These are phyloP conservation scores for Acromyrmex charruanus DNA, from an alignment of 1,140 invertebrate genomes.

Conservation along the genomic window DNA sequence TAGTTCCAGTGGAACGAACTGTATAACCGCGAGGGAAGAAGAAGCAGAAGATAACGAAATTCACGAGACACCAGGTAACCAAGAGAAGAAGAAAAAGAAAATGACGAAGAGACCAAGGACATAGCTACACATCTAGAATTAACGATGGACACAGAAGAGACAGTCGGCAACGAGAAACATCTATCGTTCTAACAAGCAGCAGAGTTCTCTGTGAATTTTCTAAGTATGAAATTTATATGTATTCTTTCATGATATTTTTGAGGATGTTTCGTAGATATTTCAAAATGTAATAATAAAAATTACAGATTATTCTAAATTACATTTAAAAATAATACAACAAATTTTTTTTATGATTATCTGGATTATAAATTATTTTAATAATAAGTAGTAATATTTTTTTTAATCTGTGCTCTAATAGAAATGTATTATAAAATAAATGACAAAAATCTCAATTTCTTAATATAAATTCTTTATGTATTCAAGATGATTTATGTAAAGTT, in stretches of 20 bases:
- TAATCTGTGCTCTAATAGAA: too few relatives aligned
- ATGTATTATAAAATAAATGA: too few relatives aligned
- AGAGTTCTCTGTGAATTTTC: not conserved
- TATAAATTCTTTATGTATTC: too few relatives aligned
- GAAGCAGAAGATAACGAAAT: conserved; percentile 48
- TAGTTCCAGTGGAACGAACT: conserved; percentile 31
- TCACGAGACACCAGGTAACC: conserved; percentile 53
- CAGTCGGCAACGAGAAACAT: not conserved
- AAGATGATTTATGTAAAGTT: too few relatives aligned
- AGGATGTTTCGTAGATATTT: too few relatives aligned
- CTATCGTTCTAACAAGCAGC: not conserved
- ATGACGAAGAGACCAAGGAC: conserved; percentile 8
- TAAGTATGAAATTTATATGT: not conserved
- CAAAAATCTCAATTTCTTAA: too few relatives aligned
- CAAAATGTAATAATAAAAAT: too few relatives aligned
- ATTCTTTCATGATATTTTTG: not conserved
- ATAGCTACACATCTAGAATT: conserved; percentile 24
- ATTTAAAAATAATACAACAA: too few relatives aligned
- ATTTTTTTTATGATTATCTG: too few relatives aligned
- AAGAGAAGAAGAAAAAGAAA: conserved; percentile 6
- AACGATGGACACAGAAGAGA: conserved; percentile 15
- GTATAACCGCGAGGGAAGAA: not conserved
- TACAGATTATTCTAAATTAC: too few relatives aligned
- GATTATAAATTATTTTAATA: too few relatives aligned
- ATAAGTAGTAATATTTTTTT: too few relatives aligned